Evolutionary conservation across 2,888 invertebrate genomes (phyloP), one percentile per base, ranked within the genome.

Genomic region (Phyllotreta striolata): DNA sequence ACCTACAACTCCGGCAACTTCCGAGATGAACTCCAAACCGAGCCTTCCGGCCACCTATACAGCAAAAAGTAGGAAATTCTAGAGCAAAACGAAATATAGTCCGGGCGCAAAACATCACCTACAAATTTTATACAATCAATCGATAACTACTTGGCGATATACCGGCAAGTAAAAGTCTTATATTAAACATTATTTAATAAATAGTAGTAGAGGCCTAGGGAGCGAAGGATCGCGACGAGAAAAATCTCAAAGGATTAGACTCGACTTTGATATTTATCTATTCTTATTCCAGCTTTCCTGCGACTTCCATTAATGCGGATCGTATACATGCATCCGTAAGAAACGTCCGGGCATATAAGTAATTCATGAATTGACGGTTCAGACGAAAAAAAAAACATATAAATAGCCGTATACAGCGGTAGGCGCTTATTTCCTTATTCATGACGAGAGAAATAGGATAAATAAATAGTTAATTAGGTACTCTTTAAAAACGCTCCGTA

Each of bases 211-310:
- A 24, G 4, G 4, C 2, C n/a, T n/a, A 24, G 24, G 24, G 4
- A 41, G n/a, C 3, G 40, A 55, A 8, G 14, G 40, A 41, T 41
- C 13, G 55, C 14, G 41, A 55, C 8, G 37, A n/a, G 10, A 41
- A 41, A 41, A 14, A 34, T 43, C 41, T 40, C 55, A 55, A 55
- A 55, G 55, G 55, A 34, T 7, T 14, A 34, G 10, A 7, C 34
- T 34, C n/a, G 14, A 12, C 40, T 55, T 55, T 55, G 41, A 55
- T 41, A 55, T 55, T 10, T 41, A 55, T 41, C n/a, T n/a, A 55
- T 55, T 1, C 24, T 14, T 7, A 14, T 55, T n/a, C n/a, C n/a
- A n/a, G n/a, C 24, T 24, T 3, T 24, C 24, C 24, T 24, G 24
- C 24, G 24, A 24, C 24, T 24, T 24, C n/a, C 41, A 10, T 41